Evolutionary conservation across 2,113 vertebrate species (phyloP).

Genomic region (Plotosus lineatus): DNA sequence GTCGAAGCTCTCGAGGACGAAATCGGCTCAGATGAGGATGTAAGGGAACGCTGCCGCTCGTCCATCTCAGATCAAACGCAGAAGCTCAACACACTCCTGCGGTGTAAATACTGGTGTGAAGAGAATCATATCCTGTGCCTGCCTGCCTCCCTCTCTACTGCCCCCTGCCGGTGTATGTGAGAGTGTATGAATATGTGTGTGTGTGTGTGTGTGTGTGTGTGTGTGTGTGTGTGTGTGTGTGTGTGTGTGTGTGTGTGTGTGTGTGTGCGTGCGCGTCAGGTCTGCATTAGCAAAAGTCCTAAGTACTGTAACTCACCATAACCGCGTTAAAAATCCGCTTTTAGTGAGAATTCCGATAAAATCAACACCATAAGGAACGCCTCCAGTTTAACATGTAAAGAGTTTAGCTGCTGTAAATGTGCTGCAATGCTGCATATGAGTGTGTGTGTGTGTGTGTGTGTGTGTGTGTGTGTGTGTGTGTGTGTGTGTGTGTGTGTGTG

Average conservation of each 20-base stretch:
- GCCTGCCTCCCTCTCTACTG: slow-evolving; percentile 42
- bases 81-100: slow-evolving; percentile 56
- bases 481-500: neutral
- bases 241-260: slow-evolving; percentile 4
- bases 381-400: slow-evolving; percentile 2
- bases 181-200: slow-evolving; percentile 8
- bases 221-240: slow-evolving; percentile 7
- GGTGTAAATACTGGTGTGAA: slow-evolving; percentile 53
- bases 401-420: slow-evolving; percentile 42
- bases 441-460: slow-evolving; percentile 1
- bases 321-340: neutral
- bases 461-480: slow-evolving; percentile 36
- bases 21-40: slow-evolving; percentile 90
- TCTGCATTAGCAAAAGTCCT: slow-evolving; percentile 39
- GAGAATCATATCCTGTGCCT: slow-evolving; percentile 32
- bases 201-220: neutral
- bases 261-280: slow-evolving; percentile 12
- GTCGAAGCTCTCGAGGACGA: slow-evolving; percentile 94
- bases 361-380: slow-evolving; percentile 11
- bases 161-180: slow-evolving; percentile 42
- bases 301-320: slow-evolving; percentile 41
- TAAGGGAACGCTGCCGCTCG: slow-evolving; percentile 68
- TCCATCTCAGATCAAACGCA: slow-evolving; percentile 49
- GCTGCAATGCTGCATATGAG: slow-evolving; percentile 6
- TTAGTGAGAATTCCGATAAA: slow-evolving; percentile 30